Percentiles rank a stretch among this genome's conserved stretches.
Conservation (phyloP, 2,888 invertebrate genomes). For the Chrysomela aeneicollis region DNA sequence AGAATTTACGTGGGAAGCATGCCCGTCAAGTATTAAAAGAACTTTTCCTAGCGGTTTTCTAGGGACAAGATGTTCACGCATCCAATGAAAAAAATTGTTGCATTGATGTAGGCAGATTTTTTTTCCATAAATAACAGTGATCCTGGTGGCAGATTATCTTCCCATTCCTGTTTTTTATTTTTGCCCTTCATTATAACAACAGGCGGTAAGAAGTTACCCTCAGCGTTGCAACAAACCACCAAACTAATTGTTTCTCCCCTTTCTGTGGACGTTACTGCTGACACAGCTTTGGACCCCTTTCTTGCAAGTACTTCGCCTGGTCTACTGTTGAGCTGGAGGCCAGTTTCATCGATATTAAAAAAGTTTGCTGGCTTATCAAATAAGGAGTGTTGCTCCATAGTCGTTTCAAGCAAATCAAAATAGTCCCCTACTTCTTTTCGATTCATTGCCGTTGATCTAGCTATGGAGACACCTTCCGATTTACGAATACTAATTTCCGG, state of each 20-base stretch:
- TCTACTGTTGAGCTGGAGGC: conserved; percentile 29
- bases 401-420: background rate
- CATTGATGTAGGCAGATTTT: too few relatives aligned
- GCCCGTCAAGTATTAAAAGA: conserved; percentile 45
- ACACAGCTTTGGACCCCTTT: conserved; percentile 29
- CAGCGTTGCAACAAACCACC: conserved; percentile 25
- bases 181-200: conserved; percentile 36
- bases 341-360: conserved; percentile 33
- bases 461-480: conserved; percentile 3
- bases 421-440: background rate
- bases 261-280: conserved; percentile 23
- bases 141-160: conserved; percentile 40
- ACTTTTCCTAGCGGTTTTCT: conserved; percentile 48
- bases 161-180: conserved; percentile 34
- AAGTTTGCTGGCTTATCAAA: conserved; percentile 17
- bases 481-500: conserved; percentile 11
- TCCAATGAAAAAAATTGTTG: conserved; percentile 30
- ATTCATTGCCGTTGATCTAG: background rate
- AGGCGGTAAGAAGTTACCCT: conserved; percentile 28
- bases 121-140: too few relatives aligned
- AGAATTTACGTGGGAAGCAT: conserved; percentile 45
- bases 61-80: conserved; percentile 43
- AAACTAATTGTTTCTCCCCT: conserved; percentile 28
- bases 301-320: conserved; percentile 18
- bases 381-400: background rate